Base-by-base conservation (phyloP, 2,113 vertebrate species). In the Pseudopodoces humilis region DNA sequence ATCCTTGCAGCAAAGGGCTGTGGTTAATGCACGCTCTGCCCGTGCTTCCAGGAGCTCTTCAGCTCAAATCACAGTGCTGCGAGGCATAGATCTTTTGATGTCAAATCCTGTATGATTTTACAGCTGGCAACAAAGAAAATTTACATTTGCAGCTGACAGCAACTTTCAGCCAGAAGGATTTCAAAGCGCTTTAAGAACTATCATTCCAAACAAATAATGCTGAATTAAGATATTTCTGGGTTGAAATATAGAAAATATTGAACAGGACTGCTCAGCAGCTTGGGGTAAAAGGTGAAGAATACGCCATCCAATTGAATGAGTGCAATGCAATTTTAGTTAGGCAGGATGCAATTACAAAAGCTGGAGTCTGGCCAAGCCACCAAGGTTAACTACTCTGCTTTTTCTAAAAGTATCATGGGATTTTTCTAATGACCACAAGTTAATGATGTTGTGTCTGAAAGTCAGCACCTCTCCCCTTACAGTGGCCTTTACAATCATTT, bases 371-470 rank as follows among this genome's bases (percentile, higher is more conserved):
- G 94, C 95, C 95, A 97, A 97, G 95, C 87, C 86, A 90, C 74
- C 76, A 95, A 95, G 94, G 93, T 97, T 96, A 96, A 97, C 95
- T 93, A 86, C 81, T 56, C 65, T 79, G 79, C 55, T 95, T 96
- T 94, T 92, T 43, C 75, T 79, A 58, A 82, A 96, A 95, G 72
- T 92, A 91, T 67, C 94, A 55, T 63, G 94, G 94, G 95, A 94
- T 92, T 91, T 95, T 96, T 92, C 88, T 96, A 96, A 96, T 52
- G 93, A 93, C 79, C 84, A 60, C 43, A 86, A 94, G 87, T 92
- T 97, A 97, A 97, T 92, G 89, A 96, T 83, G 76, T 71, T 88
- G 47, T 93, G 71, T 84, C 92, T 86, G 81, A 90, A 96, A 93
- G 93, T 83, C 94, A 94, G 82, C 79, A 94, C 79, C 96, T 95